Evolutionary conservation across 2,797 vertebrate genomes (phyloP).

Genomic region (Chloroceryle amazona): DNA sequence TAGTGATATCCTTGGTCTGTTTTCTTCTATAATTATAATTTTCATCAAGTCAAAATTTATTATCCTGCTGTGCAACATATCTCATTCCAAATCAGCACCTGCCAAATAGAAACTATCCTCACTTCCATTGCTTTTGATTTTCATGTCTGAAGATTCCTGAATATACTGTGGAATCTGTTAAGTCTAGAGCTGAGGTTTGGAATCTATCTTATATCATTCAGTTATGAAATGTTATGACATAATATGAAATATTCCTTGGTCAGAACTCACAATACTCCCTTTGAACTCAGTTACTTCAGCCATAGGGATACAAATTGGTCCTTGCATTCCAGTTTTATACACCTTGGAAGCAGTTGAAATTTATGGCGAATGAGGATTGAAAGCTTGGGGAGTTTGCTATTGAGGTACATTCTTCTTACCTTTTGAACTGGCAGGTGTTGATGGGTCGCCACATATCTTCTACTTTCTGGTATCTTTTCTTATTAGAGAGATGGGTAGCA

Average conservation of each 20-base stretch:
- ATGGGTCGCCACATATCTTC: neutral
- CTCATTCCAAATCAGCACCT: conserved; percentile 17
- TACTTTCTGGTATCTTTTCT: neutral
- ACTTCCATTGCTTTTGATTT: conserved; percentile 34
- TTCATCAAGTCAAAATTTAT: conserved; percentile 23
- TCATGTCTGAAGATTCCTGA: neutral
- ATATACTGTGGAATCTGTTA: neutral
- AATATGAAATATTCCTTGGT: neutral
- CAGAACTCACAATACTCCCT: neutral
- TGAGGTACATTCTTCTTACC: neutral
- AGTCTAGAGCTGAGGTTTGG: neutral
- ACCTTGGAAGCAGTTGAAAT: neutral
- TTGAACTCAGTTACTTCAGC: neutral
- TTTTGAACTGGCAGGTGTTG: neutral
- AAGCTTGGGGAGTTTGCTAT: neutral
- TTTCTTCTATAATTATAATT: conserved; percentile 60
- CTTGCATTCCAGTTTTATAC: neutral
- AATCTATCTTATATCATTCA: neutral
- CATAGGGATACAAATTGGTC: accelerated
- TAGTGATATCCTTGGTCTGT: neutral
- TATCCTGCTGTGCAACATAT: conserved; percentile 4
- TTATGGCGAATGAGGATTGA: neutral
- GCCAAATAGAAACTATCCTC: conserved; percentile 9
- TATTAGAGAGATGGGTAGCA: neutral
- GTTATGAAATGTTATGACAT: too few species aligned